Evolutionary conservation across 2,797 vertebrate species (phyloP), one percentile per base, ranked within the genome.

Genomic region (Thalassophryne amazonica): DNA sequence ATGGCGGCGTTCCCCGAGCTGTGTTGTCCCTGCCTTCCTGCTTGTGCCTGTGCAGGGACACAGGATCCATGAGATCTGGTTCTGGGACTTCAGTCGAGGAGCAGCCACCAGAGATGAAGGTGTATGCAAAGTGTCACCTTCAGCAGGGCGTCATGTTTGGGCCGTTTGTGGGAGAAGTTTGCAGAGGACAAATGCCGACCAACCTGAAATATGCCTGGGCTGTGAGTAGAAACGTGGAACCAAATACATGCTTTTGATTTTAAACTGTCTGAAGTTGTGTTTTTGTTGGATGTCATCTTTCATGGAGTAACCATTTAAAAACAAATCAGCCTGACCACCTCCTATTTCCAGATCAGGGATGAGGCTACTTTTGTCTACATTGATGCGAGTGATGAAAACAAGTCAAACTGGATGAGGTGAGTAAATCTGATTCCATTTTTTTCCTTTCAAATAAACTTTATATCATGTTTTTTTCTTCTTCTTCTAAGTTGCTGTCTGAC

Each of bases 1-100:
- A 72, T 8, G 75, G 78, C 0, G 84, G 80, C 1, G 71, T 84
- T 0, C 78, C 76, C 2, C 76, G 87, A 19, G 89, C 90, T 0
- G 37, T 60, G 27, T 60, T 88, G 1, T 89, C 90, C 1, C 62
- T 92, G 33, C 91, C 90, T 0, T 83, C 87, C n/a, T 91, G 90
- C 19, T 77, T 91, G 16, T 66, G 71, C 40, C 36, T 90, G 40
- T 63, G 79, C 42, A 38, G 31, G 28, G 41, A 68, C 6, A 0
- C 47, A 0, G 52, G 13, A 0, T n/a, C 52, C 0, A 55, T 21
- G 1, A 7, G 27, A 1, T 6, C 71, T 11, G 38, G 12, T 15
- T 15, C 63, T 1, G 49, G 55, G 5, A 58, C 60, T 6, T 63
- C 64, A 1, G 33, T 50, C 1, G 70, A 83, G 20, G 51, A 76